phyloP scores from a whole-genome alignment of 1,140 invertebrate genomes.

The Trypoxylus dichotomus region DNA sequence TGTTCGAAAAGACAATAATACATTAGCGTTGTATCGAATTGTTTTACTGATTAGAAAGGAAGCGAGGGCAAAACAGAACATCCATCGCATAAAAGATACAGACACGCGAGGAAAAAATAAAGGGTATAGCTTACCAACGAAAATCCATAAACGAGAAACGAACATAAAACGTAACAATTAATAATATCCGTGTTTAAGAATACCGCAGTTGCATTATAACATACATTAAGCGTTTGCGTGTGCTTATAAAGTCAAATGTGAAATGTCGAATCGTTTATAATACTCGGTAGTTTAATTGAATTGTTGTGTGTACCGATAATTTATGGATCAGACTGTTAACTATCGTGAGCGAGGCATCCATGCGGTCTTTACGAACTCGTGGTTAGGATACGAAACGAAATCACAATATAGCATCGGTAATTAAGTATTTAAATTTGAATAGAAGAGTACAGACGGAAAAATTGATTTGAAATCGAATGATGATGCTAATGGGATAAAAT shows the following conservation, averaged over 20 bases:
- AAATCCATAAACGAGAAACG: conserved; percentile 7
- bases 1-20: not conserved
- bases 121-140: not conserved
- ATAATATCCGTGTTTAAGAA: conserved; percentile 12
- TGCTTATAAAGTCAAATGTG: conserved; percentile 16
- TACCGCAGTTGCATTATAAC: conserved; percentile 4
- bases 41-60: conserved; percentile 4
- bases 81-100: not conserved
- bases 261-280: conserved; percentile 27
- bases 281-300: conserved; percentile 24
- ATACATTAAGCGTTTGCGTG: conserved; percentile 26
- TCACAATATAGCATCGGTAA: not conserved
- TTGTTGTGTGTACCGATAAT: conserved; percentile 25
- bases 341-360: not conserved
- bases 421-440: conserved; percentile 4
- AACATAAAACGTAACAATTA: conserved; percentile 23
- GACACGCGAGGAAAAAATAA: conserved; percentile 19
- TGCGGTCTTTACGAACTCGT: not conserved
- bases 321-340: conserved; percentile 10
- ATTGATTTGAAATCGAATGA: too few species aligned
- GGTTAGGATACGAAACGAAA: not conserved
- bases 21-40: not conserved
- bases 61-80: not conserved
- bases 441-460: not conserved
- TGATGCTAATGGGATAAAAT: too few species aligned